Evolutionary conservation across 1,140 invertebrate genomes (phyloP), one percentile per base, ranked within the genome.

Genomic region (Andrena cerasifolii): DNA sequence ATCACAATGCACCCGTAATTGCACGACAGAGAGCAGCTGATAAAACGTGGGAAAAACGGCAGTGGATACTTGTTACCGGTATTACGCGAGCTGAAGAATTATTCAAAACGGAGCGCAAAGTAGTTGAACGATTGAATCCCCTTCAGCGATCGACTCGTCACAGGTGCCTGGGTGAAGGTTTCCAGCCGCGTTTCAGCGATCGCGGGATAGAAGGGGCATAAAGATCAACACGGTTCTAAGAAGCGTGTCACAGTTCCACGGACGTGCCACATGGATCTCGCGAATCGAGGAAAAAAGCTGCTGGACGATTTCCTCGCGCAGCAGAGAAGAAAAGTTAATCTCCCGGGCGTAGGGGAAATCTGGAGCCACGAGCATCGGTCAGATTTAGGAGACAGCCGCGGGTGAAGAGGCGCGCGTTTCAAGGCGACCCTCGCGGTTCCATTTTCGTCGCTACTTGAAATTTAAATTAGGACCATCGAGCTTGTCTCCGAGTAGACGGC

Each of bases 1-100:
- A 49, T 51, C 4, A 28, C 54, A 45, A 70, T 56, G 72, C 47
- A 56, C 59, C 47, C 14, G 51, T 61, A 80, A 74, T 51, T 56
- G 47, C 28, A 31, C n/a, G 18, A 12, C 58, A 33, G 31, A 49
- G 40, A 51, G 45, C 28, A 28, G 6, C n/a, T 40, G 62, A 58
- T 45, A 63, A 70, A 78, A 73, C 82, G 82, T 84, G 83, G 66
- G 82, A 84, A 80, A 80, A 26, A n/a, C n/a, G n/a, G n/a, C 33
- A 40, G 49, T n/a, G 7, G 67, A 73, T 63, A 73, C 40, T 28
- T 45, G 54, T 84, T 79, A 82, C 63, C 33, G 45, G 58, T 82
- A 53, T 83, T 78, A 79, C 80, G 49, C 53, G 65, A 66, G 43
- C 26, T 66, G 45, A 67, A 71, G 43, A 66, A 59, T 79, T 75